phyloP scores from a whole-genome alignment of 2,797 vertebrate genomes.

The Artibeus lituratus region DNA sequence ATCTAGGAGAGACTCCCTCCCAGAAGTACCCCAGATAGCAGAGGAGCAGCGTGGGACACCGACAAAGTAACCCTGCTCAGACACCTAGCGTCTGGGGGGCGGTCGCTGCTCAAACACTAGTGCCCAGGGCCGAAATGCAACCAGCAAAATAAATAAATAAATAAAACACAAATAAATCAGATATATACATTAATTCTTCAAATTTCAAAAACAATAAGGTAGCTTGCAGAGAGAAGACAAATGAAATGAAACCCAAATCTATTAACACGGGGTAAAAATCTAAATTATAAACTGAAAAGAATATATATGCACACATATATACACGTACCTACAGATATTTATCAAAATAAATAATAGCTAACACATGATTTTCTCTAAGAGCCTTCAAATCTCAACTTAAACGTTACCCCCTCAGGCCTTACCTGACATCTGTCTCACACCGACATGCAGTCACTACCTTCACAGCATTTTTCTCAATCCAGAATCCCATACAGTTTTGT shows the following conservation, averaged over 20 bases:
- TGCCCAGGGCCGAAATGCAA: background rate
- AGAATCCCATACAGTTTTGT: background rate
- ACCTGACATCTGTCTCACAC: background rate
- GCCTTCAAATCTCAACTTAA: conserved; percentile 34
- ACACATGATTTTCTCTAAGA: conserved; percentile 19
- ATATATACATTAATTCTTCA: background rate
- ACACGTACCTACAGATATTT: background rate
- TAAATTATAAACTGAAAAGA: background rate
- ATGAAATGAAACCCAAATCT: conserved; percentile 41
- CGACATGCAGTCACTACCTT: background rate
- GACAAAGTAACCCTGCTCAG: background rate
- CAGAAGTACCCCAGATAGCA: conserved; percentile 1
- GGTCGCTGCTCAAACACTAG: background rate
- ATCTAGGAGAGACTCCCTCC: conserved; percentile 3
- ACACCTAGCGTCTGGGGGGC: too few relatives aligned
- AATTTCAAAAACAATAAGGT: conserved; percentile 23
- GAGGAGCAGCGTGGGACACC: background rate
- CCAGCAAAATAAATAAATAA: background rate
- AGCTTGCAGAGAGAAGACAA: background rate
- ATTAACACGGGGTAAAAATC: conserved; percentile 5
- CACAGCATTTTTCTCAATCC: background rate
- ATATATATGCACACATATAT: background rate
- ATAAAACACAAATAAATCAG: background rate
- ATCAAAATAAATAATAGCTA: conserved; percentile 2
- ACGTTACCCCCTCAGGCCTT: background rate